Percentiles rank a stretch among this genome's conserved stretches.
Conservation (phyloP, 1,140 invertebrate species). For the Episyrphus balteatus region DNA sequence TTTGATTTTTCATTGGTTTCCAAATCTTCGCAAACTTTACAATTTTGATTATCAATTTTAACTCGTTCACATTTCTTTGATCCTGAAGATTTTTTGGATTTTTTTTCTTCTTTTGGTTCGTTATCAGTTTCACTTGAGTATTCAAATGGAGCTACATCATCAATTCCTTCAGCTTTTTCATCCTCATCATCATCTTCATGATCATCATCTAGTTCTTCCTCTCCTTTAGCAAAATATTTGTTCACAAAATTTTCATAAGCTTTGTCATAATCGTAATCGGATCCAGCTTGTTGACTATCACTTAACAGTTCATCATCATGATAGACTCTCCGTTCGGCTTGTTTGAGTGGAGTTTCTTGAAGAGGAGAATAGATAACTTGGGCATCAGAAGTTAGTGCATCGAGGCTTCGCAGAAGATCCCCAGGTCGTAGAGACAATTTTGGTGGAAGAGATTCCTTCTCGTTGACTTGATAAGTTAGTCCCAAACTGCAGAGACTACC, state of each 20-base stretch:
- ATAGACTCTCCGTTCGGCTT: too few relatives aligned
- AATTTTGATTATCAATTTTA: slow-evolving; percentile 12
- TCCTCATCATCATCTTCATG: not conserved
- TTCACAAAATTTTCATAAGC: slow-evolving; percentile 28
- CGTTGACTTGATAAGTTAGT: too few relatives aligned
- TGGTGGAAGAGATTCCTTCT: too few relatives aligned
- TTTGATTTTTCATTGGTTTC: slow-evolving; percentile 23
- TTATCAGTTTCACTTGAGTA: not conserved
- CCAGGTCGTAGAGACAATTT: too few relatives aligned
- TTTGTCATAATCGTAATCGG: slow-evolving; percentile 17
- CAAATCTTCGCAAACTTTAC: slow-evolving; percentile 18
- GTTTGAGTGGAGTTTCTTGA: too few relatives aligned
- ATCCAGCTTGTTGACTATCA: too few relatives aligned
- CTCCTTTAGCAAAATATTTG: slow-evolving; percentile 15
- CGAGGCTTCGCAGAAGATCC: too few relatives aligned
- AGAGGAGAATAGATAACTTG: too few relatives aligned
- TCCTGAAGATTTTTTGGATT: slow-evolving; percentile 2
- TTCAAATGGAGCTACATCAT: not conserved
- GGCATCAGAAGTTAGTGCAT: too few relatives aligned
- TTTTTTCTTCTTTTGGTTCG: slow-evolving; percentile 4
- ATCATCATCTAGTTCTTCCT: slow-evolving; percentile 7
- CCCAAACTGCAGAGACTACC: too few relatives aligned
- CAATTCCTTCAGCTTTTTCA: not conserved
- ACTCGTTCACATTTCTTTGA: slow-evolving; percentile 3
- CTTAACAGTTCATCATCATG: too few relatives aligned